A percentile compares a stretch with the other conserved stretches of the same genome.
Conservation (phyloP, 2,888 invertebrate genomes). For the Callimorpha dominula region DNA sequence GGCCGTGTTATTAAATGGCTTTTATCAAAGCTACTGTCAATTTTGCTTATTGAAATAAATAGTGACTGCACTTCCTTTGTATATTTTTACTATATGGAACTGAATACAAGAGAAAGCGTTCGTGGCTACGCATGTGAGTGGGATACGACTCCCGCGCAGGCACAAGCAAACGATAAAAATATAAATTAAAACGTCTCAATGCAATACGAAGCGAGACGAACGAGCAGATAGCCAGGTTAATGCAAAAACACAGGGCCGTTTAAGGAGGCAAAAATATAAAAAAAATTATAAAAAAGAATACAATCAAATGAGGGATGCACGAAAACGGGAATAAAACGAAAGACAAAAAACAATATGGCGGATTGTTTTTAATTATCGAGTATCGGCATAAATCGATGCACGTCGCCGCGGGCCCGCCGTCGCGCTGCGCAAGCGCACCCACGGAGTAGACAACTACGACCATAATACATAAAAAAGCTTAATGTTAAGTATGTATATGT, state of each 20-base stretch:
- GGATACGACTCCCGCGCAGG: conserved; percentile 32
- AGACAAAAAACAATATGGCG: conserved; percentile 85
- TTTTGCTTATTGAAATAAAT: background rate
- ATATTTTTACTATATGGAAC: conserved; percentile 31
- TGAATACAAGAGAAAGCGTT: conserved; percentile 33
- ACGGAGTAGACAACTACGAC: conserved; percentile 53
- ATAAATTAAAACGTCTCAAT: conserved; percentile 83
- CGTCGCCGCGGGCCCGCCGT: conserved; percentile 82
- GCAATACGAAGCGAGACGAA: conserved; percentile 67
- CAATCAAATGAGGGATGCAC: conserved; percentile 86
- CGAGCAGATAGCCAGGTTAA: conserved; percentile 73
- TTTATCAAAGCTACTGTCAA: background rate
- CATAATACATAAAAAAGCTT: background rate
- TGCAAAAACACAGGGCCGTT: conserved; percentile 70
- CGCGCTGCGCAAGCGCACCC: conserved; percentile 61
- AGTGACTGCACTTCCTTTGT: background rate
- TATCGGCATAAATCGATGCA: conserved; percentile 86
- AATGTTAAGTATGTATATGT: background rate
- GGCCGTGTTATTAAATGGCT: no score
- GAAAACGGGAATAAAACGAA: conserved; percentile 83
- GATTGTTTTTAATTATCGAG: conserved; percentile 87
- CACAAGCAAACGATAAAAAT: conserved; percentile 64
- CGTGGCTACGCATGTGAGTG: conserved; percentile 29
- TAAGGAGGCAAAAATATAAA: conserved; percentile 61
- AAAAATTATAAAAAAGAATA: conserved; percentile 70